phyloP scores from a whole-genome alignment of 2,888 invertebrate genomes.

The Nebria salina region DNA sequence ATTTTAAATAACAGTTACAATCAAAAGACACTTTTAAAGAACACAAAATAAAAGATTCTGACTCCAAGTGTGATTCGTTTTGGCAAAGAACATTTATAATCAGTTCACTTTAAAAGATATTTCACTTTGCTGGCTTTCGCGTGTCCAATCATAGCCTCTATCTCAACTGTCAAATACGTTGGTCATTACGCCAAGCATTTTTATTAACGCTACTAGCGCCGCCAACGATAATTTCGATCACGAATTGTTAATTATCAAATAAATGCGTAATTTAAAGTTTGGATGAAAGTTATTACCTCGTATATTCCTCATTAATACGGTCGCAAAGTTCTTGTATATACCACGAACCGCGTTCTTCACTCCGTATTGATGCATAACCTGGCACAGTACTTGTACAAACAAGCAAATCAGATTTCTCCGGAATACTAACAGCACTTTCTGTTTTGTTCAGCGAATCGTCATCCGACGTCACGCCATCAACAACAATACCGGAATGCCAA shows the following conservation, averaged over 20 bases:
- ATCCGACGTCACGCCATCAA: conserved; percentile 2
- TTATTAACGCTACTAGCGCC: no score
- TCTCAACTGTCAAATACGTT: no score
- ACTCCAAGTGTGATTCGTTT: no score
- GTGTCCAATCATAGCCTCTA: no score
- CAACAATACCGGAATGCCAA: neutral
- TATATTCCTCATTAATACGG: conserved; percentile 51
- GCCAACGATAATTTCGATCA: no score
- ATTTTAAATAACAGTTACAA: no score
- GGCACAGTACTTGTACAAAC: conserved; percentile 59
- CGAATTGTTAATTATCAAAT: neutral
- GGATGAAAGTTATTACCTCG: conserved; percentile 51
- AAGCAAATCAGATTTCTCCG: conserved; percentile 55
- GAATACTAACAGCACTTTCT: conserved; percentile 50
- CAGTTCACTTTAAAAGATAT: no score
- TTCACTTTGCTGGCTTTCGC: no score
- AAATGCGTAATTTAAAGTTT: neutral
- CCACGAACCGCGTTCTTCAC: conserved; percentile 57
- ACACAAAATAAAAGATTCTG: no score
- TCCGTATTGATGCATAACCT: conserved; percentile 58
- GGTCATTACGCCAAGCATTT: no score
- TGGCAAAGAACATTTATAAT: no score
- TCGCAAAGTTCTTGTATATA: conserved; percentile 59
- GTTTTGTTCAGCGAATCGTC: neutral
- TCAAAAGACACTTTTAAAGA: no score